Evolutionary conservation across 2,113 vertebrate species (phyloP).

Genomic region (Prionailurus bengalensis): DNA sequence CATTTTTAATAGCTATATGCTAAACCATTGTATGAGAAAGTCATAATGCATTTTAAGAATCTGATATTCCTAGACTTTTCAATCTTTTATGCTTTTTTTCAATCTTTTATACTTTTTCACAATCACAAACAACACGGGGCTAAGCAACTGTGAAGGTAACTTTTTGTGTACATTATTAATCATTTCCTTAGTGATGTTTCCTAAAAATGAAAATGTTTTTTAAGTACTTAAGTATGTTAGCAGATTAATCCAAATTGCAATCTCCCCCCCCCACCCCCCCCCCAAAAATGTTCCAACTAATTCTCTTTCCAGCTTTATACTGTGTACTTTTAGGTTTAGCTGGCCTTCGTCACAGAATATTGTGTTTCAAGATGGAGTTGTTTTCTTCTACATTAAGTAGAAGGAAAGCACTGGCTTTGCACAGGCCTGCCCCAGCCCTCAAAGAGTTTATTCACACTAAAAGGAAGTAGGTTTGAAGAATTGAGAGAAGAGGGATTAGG

Average conservation of each 20-base stretch:
- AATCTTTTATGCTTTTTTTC: neutral
- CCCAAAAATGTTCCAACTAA: neutral
- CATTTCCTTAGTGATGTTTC: constrained; percentile 4
- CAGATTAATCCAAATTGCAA: neutral
- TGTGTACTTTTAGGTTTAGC: neutral
- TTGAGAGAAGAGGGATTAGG: neutral
- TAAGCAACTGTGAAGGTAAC: neutral
- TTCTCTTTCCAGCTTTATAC: neutral
- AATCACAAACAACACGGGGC: neutral
- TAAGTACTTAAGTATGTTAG: neutral
- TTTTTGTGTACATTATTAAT: neutral
- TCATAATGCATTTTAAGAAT: neutral
- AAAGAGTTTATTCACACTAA: neutral
- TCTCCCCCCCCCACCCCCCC: no score
- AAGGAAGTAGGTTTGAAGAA: neutral
- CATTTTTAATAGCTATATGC: neutral
- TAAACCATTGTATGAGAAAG: neutral
- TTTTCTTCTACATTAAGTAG: neutral
- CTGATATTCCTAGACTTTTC: neutral
- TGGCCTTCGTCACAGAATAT: neutral
- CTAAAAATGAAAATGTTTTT: neutral
- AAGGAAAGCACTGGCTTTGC: neutral
- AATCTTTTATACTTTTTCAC: neutral
- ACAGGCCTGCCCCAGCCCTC: neutral
- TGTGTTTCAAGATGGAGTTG: neutral